phyloP scores from a whole-genome alignment of 2,113 vertebrate genomes.

The Marmota monax region DNA sequence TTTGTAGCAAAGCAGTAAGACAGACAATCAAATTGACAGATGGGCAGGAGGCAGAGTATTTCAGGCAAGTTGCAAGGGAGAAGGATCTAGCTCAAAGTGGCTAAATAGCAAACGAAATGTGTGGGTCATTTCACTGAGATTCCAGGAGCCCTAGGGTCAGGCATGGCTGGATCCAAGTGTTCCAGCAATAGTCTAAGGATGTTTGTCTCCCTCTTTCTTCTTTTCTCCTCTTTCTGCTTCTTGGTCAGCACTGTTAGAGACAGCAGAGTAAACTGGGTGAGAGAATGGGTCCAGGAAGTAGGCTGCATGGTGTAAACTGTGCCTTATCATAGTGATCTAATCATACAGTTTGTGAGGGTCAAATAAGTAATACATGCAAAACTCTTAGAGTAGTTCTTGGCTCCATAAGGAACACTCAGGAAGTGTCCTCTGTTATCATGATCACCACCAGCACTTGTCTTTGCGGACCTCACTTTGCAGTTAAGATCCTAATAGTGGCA shows the following conservation, averaged over 20 bases:
- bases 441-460: background rate
- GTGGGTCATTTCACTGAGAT: background rate
- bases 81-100: background rate
- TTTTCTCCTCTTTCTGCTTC: background rate
- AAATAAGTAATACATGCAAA: background rate
- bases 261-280: background rate
- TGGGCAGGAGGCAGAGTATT: background rate
- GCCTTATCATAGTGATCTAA: background rate
- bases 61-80: background rate
- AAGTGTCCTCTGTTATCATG: background rate
- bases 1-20: constrained; percentile 38
- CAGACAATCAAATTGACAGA: background rate
- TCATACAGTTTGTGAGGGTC: background rate
- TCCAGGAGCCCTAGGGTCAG: background rate
- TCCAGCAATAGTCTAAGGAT: background rate
- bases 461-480: background rate
- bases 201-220: background rate
- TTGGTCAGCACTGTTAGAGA: background rate
- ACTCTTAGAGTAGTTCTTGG: background rate
- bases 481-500: background rate
- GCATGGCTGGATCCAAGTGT: background rate
- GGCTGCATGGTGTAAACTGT: background rate
- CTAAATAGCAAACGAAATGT: background rate
- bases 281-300: background rate
- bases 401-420: background rate